Evolutionary conservation across 2,888 invertebrate genomes (phyloP).

Genomic region (Subacronicta megacephala): DNA sequence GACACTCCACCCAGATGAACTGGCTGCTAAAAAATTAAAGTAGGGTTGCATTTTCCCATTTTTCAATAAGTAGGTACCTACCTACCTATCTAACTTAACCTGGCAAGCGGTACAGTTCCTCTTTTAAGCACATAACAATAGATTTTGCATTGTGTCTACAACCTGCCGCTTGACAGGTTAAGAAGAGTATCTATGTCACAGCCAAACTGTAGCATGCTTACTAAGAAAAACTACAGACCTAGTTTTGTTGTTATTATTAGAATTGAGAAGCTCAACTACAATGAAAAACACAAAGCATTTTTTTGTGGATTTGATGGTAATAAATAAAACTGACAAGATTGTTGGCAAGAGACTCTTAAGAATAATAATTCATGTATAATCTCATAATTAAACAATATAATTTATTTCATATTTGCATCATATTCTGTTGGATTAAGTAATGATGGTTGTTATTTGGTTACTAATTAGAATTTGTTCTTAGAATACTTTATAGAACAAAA

Average conservation of each 20-base stretch:
- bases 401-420: background rate
- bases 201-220: conserved; percentile 50
- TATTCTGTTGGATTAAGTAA: background rate
- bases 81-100: too few relatives aligned
- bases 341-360: conserved; percentile 2
- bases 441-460: background rate
- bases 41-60: too few relatives aligned
- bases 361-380: background rate
- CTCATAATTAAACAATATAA: too few relatives aligned
- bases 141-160: too few relatives aligned
- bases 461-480: too few relatives aligned
- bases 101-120: too few relatives aligned
- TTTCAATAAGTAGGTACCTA: too few relatives aligned
- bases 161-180: too few relatives aligned
- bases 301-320: conserved; percentile 32
- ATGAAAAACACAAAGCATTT: conserved; percentile 52
- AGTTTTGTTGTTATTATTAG: conserved; percentile 69
- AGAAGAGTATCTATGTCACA: conserved; percentile 61
- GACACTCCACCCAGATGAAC: too few relatives aligned
- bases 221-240: conserved; percentile 69
- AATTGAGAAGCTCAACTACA: conserved; percentile 53
- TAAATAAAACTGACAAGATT: conserved; percentile 23
- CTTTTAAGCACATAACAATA: too few relatives aligned
- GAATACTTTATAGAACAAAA: too few relatives aligned
- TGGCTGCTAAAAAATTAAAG: too few relatives aligned